Percentiles rank a stretch among this genome's conserved stretches.
These are phyloP conservation scores for Heliangelus exortis DNA, from an alignment of 2,797 vertebrate species.

Conservation along the genomic window DNA sequence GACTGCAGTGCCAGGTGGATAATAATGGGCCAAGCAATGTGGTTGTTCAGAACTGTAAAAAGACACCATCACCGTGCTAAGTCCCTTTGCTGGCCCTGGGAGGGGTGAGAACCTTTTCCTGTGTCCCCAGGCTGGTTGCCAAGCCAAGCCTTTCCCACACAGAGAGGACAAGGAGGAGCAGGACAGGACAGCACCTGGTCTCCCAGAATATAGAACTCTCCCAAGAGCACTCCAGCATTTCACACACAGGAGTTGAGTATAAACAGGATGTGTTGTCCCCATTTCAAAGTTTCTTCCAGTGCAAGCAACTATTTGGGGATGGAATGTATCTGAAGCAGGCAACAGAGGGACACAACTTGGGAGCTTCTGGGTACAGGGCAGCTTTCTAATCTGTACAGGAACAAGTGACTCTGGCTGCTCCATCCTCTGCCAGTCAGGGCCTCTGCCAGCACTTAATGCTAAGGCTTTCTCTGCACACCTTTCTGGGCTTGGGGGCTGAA, in stretches of 20 bases:
- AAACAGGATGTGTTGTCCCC: not conserved
- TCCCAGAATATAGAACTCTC: not conserved
- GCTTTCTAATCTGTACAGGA: not conserved
- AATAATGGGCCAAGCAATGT: not conserved
- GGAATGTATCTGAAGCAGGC: not conserved
- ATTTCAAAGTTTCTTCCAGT: not conserved
- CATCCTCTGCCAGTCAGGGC: not conserved
- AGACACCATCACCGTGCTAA: not conserved
- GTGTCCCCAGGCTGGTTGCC: not conserved
- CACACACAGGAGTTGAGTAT: not conserved
- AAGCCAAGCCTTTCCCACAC: not conserved
- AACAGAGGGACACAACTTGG: not conserved
- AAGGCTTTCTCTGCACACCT: not conserved
- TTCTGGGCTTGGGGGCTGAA: not conserved
- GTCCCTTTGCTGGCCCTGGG: not conserved
- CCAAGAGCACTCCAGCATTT: not conserved
- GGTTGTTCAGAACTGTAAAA: not conserved
- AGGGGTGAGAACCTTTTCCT: not conserved
- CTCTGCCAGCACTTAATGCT: not conserved
- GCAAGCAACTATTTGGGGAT: not conserved
- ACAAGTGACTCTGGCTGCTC: not conserved
- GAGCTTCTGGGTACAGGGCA: not conserved
- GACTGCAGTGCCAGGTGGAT: not conserved
- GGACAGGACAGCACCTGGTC: not conserved
- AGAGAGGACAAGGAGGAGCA: not conserved